phyloP scores from a whole-genome alignment of 2,113 vertebrate species.

The Gopherus flavomarginatus region DNA sequence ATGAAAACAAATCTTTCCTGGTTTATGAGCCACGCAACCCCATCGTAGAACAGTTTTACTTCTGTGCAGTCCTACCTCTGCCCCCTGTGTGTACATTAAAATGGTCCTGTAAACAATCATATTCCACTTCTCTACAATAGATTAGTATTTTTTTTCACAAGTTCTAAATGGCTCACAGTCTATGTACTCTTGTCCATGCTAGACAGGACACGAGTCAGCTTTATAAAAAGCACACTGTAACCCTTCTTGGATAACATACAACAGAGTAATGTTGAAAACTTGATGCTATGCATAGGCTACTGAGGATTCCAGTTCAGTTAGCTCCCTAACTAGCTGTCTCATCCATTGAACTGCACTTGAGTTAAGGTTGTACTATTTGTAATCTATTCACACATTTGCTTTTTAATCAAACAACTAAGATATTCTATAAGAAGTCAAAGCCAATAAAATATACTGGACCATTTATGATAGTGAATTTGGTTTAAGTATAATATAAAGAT shows the following conservation, averaged over 20 bases:
- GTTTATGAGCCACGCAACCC: too few relatives aligned
- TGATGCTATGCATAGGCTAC: not conserved
- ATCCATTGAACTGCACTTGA: accelerated
- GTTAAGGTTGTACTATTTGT: accelerated
- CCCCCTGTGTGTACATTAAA: not conserved
- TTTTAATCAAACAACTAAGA: not conserved
- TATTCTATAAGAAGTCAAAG: not conserved
- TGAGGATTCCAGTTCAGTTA: not conserved
- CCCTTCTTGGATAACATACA: accelerated
- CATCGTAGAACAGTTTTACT: too few relatives aligned
- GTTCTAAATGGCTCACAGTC: not conserved
- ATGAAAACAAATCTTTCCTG: not conserved
- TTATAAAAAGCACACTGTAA: accelerated
- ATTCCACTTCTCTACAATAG: not conserved
- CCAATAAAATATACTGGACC: accelerated
- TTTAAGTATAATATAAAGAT: not conserved
- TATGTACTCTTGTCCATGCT: not conserved
- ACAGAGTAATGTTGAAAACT: not conserved
- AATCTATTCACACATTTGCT: too few relatives aligned
- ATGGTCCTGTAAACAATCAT: not conserved
- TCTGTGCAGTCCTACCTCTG: accelerated
- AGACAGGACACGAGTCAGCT: accelerated
- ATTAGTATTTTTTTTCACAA: not conserved
- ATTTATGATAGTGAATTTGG: accelerated
- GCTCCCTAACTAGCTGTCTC: accelerated